phyloP scores from a whole-genome alignment of 2,888 invertebrate species.

The Oligia latruncula region DNA sequence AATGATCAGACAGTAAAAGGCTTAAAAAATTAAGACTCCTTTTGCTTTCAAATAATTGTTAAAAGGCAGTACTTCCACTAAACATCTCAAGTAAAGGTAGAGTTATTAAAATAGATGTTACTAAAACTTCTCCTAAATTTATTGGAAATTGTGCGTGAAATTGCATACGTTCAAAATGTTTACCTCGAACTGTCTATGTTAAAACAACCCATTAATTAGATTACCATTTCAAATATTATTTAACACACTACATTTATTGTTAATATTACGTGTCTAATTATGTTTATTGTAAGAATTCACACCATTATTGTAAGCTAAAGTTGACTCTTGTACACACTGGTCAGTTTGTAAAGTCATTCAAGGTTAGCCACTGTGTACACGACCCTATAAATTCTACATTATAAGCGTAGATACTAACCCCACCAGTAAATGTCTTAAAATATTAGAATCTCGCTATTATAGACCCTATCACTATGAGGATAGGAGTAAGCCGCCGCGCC shows the following conservation, averaged over 20 bases:
- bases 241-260: slow-evolving; percentile 15
- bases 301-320: slow-evolving; percentile 29
- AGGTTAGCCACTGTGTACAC: slow-evolving; percentile 22
- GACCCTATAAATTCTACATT: slow-evolving; percentile 29
- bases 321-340: slow-evolving; percentile 41
- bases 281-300: slow-evolving; percentile 45
- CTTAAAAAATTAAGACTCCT: background rate
- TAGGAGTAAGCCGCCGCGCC: slow-evolving; percentile 74
- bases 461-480: slow-evolving; percentile 30
- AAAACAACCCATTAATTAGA: slow-evolving; percentile 13
- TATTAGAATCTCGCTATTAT: slow-evolving; percentile 64
- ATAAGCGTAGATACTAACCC: slow-evolving; percentile 59
- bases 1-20: no score
- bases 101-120: background rate
- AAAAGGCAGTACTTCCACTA: slow-evolving; percentile 15
- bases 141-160: background rate
- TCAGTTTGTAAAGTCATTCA: background rate
- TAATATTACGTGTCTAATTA: slow-evolving; percentile 29
- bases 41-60: slow-evolving; percentile 18
- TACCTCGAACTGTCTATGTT: slow-evolving; percentile 11
- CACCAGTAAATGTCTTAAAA: slow-evolving; percentile 61
- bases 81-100: background rate
- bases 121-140: background rate
- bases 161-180: slow-evolving; percentile 26
- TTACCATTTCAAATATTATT: slow-evolving; percentile 14